Base-by-base conservation (phyloP, 2,113 vertebrate species). In the Corythaeola cristata region DNA sequence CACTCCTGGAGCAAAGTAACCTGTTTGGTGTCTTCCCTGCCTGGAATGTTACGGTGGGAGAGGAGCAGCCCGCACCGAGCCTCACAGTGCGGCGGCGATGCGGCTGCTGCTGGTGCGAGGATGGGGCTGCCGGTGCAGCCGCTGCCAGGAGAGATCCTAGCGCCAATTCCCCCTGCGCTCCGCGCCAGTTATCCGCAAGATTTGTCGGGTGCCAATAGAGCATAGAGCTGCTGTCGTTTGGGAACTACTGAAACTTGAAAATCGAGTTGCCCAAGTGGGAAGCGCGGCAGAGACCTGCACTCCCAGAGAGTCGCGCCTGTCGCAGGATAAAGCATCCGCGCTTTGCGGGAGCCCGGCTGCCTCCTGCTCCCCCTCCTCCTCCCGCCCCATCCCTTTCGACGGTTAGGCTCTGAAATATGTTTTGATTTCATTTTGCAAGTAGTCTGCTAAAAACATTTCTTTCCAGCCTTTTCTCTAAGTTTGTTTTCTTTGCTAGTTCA, bases 1-100 rank as follows among this genome's bases (percentile, higher is more conserved):
- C 12, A 0, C 80, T 98, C 97, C 98, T 77, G 84, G 33, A 97
- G 98, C 97, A 97, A 97, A 97, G 97, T 94, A 98, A 94, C 82
- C 85, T 93, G 88, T 96, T 93, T 94, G 64, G 26, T 75, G 86
- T 92, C 88, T 96, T 89, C 85, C 73, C 90, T 90, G 78, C 24
- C 87, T 90, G 96, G 89, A 90, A 89, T 85, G 2, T 73, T 18
- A 9, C 0, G 6, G 56, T 39, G 84, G 60, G 62, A 85, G 71
- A 66, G 74, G 56, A 79, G 89, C 4, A 22, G 55, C 47, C 16
- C 68, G 30, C 71, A 66, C 39, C 7, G 62, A 60, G 82, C 7
- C 24, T 15, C n/a, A 12, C 20, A 60, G 15, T 0, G 33, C 11
- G 8, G 33, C 5, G 0, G 8, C 26, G 47, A n/a, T 4, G 26